Percentiles rank a stretch among this genome's conserved stretches.
These are phyloP conservation scores for Strigamia transsilvanica DNA, from an alignment of 2,888 invertebrate genomes.

Conservation along the genomic window DNA sequence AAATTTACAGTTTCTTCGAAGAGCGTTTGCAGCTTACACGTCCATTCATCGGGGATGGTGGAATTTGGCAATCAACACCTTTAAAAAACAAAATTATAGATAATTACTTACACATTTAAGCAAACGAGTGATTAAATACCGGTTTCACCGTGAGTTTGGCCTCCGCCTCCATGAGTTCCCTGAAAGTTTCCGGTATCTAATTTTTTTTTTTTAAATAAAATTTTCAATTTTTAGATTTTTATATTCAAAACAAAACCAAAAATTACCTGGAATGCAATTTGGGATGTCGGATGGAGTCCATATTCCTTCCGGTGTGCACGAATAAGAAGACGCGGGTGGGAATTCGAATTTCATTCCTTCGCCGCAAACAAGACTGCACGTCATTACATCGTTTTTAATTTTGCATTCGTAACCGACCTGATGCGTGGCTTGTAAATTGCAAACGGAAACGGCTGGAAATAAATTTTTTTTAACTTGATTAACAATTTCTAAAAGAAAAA, in stretches of 20 bases:
- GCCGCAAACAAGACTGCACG: conserved; percentile 76
- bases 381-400: conserved; percentile 69
- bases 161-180: neutral
- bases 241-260: neutral
- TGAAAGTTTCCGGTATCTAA: too few relatives aligned
- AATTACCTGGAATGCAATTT: neutral
- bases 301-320: conserved; percentile 73
- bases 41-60: neutral
- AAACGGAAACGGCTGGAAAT: conserved; percentile 54
- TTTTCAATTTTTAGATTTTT: neutral
- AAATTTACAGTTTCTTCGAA: neutral
- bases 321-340: conserved; percentile 71
- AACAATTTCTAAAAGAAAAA: conserved; percentile 34
- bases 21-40: neutral
- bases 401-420: conserved; percentile 66
- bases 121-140: too few relatives aligned
- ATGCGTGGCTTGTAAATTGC: neutral
- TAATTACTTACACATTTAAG: too few relatives aligned
- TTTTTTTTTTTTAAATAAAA: neutral
- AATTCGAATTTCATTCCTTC: conserved; percentile 72
- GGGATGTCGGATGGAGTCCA: conserved; percentile 63
- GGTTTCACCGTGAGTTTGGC: neutral
- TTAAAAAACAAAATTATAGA: too few relatives aligned
- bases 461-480: neutral
- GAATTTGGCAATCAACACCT: neutral